Conservation (phyloP, 1,140 invertebrate species). For the Hestina assimilis region DNA sequence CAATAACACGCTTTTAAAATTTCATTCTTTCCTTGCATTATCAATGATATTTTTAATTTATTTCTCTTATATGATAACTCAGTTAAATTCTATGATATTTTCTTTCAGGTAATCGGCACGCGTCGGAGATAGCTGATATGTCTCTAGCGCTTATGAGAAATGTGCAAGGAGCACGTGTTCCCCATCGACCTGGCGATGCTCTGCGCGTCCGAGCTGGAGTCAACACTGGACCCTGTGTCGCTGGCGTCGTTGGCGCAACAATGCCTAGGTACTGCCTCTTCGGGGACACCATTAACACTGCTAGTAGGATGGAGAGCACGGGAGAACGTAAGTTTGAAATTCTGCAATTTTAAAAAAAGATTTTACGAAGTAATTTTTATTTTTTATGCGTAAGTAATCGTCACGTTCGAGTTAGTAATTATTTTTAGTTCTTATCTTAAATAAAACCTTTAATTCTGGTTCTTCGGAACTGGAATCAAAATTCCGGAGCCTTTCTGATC, state of each 20-base stretch:
- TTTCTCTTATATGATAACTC: neutral
- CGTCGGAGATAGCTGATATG: conserved; percentile 81
- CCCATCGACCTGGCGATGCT: conserved; percentile 78
- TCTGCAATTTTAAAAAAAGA: no score
- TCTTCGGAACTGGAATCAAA: no score
- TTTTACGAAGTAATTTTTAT: no score
- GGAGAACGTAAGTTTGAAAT: conserved; percentile 84
- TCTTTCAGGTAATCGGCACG: conserved; percentile 72
- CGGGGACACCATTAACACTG: conserved; percentile 92
- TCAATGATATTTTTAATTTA: no score
- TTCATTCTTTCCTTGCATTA: no score
- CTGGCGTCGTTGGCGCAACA: conserved; percentile 81
- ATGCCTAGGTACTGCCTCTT: conserved; percentile 85
- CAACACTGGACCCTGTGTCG: conserved; percentile 81
- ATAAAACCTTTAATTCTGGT: no score
- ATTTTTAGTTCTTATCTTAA: no score
- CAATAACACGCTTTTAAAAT: no score
- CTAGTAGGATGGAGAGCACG: conserved; percentile 91
- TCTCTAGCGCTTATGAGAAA: conserved; percentile 79
- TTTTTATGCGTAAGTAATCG: no score
- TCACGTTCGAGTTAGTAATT: no score
- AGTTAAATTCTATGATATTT: no score
- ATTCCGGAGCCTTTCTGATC: no score
- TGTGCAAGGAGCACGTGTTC: conserved; percentile 76
- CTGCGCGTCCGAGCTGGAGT: conserved; percentile 81